A percentile compares a stretch with the other conserved stretches of the same genome.
These are phyloP conservation scores for Enteromius radiatus DNA, from an alignment of 2,797 vertebrate genomes.

Conservation along the genomic window DNA sequence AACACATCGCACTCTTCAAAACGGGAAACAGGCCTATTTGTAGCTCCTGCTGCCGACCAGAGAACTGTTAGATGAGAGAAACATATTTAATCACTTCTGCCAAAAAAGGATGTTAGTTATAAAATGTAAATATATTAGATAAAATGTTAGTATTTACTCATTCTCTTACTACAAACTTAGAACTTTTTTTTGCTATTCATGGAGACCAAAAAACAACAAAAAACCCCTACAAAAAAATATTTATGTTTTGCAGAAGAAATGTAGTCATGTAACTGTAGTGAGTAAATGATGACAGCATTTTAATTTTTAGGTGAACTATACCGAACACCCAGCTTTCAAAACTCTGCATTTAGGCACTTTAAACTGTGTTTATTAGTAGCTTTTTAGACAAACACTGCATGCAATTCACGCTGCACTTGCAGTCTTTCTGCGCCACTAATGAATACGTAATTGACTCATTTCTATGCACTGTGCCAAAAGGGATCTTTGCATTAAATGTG, in stretches of 20 bases:
- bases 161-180: not conserved
- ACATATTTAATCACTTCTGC: not conserved
- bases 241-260: not conserved
- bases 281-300: not conserved
- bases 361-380: slow-evolving; percentile 66
- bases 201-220: slow-evolving; percentile 70
- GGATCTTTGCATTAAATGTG: slow-evolving; percentile 98
- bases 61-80: not conserved
- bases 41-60: not conserved
- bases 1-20: slow-evolving; percentile 12
- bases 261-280: too few relatives aligned
- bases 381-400: slow-evolving; percentile 78
- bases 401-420: slow-evolving; percentile 76
- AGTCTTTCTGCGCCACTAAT: slow-evolving; percentile 90
- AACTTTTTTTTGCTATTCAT: slow-evolving; percentile 38
- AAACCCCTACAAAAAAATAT: not conserved
- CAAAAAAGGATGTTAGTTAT: too few relatives aligned
- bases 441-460: slow-evolving; percentile 99
- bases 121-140: accelerated
- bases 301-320: not conserved
- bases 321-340: slow-evolving; percentile 70
- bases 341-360: slow-evolving; percentile 75
- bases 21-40: not conserved
- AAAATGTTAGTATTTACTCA: not conserved
- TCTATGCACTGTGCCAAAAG: slow-evolving; percentile 99